A percentile compares a stretch with the other conserved stretches of the same genome.
These are phyloP conservation scores for Heliothis virescens DNA, from an alignment of 1,140 invertebrate species.

Conservation along the genomic window DNA sequence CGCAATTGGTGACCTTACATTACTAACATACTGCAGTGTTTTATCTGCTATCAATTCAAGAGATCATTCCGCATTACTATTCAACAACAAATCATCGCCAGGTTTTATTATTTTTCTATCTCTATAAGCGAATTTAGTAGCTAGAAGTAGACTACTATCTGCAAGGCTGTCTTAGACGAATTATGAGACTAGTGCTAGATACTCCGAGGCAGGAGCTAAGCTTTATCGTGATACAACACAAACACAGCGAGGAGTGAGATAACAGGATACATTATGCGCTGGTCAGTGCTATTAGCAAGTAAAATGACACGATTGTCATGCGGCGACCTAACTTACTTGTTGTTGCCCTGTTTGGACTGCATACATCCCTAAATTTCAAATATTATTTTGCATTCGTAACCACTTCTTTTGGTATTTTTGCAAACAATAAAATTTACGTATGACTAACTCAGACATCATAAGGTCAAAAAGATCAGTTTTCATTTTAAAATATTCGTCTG, in stretches of 20 bases:
- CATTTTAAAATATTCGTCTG: not conserved
- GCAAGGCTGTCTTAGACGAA: not conserved
- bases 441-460: too few relatives aligned
- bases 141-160: not conserved
- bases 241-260: constrained; percentile 50
- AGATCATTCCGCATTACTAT: constrained; percentile 4
- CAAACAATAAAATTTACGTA: too few relatives aligned
- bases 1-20: constrained; percentile 21
- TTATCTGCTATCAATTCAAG: constrained; percentile 5
- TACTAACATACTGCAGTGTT: not conserved
- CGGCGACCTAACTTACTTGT: constrained; percentile 52
- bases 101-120: not conserved
- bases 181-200: not conserved
- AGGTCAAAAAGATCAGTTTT: not conserved
- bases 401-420: too few relatives aligned
- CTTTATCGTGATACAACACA: constrained; percentile 31
- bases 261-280: constrained; percentile 49
- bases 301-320: constrained; percentile 61
- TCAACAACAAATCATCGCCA: not conserved
- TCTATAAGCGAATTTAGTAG: not conserved
- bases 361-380: not conserved
- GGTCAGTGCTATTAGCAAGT: constrained; percentile 62
- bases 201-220: not conserved
- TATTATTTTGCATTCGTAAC: not conserved
- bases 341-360: constrained; percentile 26